These are phyloP conservation scores for Ceratosolen fusciceps DNA, from an alignment of 1,140 invertebrate genomes.

Conservation along the genomic window DNA sequence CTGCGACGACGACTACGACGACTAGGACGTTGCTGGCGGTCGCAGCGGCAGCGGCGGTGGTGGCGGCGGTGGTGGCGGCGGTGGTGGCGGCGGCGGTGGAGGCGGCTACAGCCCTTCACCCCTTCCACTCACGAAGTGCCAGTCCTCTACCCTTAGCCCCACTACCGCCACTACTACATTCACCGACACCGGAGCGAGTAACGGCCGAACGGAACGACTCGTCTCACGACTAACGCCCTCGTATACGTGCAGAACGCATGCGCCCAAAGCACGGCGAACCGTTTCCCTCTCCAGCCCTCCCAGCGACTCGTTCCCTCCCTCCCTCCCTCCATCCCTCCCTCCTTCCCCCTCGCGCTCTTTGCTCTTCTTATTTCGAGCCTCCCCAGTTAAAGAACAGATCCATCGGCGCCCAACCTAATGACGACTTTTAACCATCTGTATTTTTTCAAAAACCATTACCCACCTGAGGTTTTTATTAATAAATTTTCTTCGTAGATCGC, in stretches of 20 bases:
- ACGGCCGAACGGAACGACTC: slow-evolving; percentile 31
- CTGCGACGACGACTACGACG: background rate
- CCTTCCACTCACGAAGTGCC: slow-evolving; percentile 38
- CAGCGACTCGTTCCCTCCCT: too few relatives aligned
- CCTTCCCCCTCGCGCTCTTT: background rate
- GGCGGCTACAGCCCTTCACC: slow-evolving; percentile 50
- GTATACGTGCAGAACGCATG: background rate
- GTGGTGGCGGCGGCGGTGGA: slow-evolving; percentile 34
- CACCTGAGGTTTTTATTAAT: too few relatives aligned
- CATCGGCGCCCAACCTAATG: background rate
- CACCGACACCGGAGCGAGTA: background rate
- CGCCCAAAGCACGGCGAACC: background rate
- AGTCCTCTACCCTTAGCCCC: slow-evolving; percentile 43
- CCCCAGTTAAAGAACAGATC: background rate
- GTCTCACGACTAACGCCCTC: background rate
- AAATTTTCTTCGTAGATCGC: too few relatives aligned
- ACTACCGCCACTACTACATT: background rate
- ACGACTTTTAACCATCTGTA: background rate
- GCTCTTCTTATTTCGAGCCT: background rate
- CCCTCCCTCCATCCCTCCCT: background rate
- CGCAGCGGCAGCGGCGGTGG: background rate
- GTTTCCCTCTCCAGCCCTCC: background rate
- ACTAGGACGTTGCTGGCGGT: background rate
- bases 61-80: background rate
- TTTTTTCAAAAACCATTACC: background rate